Percentiles rank a stretch among this genome's conserved stretches.
Evolutionary conservation across 2,797 vertebrate species (phyloP).

Genomic region (Paedocypris micromegethes): DNA sequence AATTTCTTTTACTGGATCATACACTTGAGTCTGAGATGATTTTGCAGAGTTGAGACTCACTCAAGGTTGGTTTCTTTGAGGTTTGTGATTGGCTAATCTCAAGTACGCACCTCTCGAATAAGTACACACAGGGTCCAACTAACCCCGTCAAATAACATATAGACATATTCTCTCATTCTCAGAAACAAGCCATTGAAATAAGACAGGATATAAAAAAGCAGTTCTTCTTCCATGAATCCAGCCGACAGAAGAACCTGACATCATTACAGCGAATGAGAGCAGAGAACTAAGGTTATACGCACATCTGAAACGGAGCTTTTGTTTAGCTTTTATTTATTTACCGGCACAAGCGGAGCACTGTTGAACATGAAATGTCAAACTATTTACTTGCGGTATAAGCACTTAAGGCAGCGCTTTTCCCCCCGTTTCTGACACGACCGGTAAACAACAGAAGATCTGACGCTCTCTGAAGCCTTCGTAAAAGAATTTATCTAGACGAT

Average conservation of each 20-base stretch:
- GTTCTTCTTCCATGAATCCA: slow-evolving; percentile 30
- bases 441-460: slow-evolving; percentile 74
- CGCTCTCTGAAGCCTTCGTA: slow-evolving; percentile 70
- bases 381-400: slow-evolving; percentile 74
- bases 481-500: slow-evolving; percentile 60
- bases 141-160: no score
- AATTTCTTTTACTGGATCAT: no score
- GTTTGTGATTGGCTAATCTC: no score
- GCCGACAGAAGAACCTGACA: slow-evolving; percentile 46
- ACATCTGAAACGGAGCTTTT: slow-evolving; percentile 59
- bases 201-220: slow-evolving; percentile 24
- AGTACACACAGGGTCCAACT: no score
- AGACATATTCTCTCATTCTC: no score
- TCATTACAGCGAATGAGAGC: slow-evolving; percentile 43
- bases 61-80: no score
- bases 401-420: slow-evolving; percentile 68
- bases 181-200: background rate
- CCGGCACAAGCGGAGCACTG: slow-evolving; percentile 62
- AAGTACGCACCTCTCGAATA: no score
- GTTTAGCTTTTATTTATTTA: slow-evolving; percentile 70
- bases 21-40: no score
- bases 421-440: slow-evolving; percentile 61
- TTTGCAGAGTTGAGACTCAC: no score
- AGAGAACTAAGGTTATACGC: slow-evolving; percentile 57
- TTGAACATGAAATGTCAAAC: slow-evolving; percentile 75